These are phyloP conservation scores for Dicroscelio sp. DNA, from an alignment of 2,888 invertebrate species.

Conservation along the genomic window DNA sequence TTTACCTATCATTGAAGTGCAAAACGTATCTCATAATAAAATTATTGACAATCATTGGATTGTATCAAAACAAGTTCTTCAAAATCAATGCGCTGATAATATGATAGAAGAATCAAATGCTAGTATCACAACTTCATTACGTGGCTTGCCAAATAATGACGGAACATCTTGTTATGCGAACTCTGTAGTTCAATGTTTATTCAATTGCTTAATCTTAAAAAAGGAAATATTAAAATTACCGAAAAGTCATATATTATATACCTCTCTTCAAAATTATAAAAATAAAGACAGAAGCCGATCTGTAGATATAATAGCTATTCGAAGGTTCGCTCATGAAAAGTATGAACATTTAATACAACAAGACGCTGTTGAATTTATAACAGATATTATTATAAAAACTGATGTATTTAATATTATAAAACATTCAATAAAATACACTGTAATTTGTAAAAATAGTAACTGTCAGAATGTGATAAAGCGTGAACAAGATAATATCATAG, in stretches of 20 bases:
- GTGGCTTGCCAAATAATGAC: neutral
- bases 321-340: constrained; percentile 27
- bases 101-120: neutral
- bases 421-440: neutral
- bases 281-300: neutral
- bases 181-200: neutral
- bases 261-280: constrained; percentile 19
- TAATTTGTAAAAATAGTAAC: constrained; percentile 6
- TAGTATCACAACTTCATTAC: neutral
- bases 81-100: neutral
- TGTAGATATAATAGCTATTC: constrained; percentile 36
- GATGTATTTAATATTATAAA: neutral
- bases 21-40: neutral
- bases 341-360: constrained; percentile 21
- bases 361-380: constrained; percentile 40
- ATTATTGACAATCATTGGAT: neutral
- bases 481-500: neutral
- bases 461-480: constrained; percentile 13
- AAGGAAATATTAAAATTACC: constrained; percentile 14
- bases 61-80: neutral
- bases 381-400: constrained; percentile 3
- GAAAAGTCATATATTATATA: constrained; percentile 21
- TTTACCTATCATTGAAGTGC: neutral
- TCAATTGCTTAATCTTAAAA: neutral
- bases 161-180: neutral